A percentile compares a stretch with the other conserved stretches of the same genome.
These are phyloP conservation scores for Cyprinus carpio DNA, from an alignment of 2,113 vertebrate species.

Conservation along the genomic window DNA sequence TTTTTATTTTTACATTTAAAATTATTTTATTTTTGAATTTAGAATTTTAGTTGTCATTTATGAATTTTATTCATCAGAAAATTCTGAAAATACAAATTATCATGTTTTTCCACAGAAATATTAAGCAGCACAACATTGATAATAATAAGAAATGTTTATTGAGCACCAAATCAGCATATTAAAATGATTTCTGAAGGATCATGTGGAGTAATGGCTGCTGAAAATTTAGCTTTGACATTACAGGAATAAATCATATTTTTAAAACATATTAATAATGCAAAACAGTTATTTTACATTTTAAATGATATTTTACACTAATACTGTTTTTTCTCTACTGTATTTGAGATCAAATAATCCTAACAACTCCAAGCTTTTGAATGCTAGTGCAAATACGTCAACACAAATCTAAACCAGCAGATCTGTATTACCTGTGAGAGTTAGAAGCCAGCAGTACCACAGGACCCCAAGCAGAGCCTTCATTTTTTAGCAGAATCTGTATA, in stretches of 20 bases:
- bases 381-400: neutral
- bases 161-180: neutral
- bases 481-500: slow-evolving; percentile 30
- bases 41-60: neutral
- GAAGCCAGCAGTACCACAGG: slow-evolving; percentile 60
- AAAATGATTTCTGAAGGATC: neutral
- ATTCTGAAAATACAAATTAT: neutral
- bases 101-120: neutral
- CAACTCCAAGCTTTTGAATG: neutral
- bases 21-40: neutral
- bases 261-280: neutral
- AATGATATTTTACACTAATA: neutral
- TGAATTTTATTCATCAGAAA: neutral
- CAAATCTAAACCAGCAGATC: neutral
- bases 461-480: slow-evolving; percentile 57
- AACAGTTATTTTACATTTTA: neutral
- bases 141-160: neutral
- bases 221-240: neutral
- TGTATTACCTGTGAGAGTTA: slow-evolving; percentile 68
- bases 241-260: neutral
- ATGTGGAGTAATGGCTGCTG: neutral
- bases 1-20: too few species aligned
- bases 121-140: neutral
- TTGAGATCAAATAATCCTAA: neutral
- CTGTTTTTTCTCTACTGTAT: neutral